Percentiles rank a stretch among this genome's conserved stretches.
Evolutionary conservation across 2,113 vertebrate genomes (phyloP).

Genomic region (Esox niger): DNA sequence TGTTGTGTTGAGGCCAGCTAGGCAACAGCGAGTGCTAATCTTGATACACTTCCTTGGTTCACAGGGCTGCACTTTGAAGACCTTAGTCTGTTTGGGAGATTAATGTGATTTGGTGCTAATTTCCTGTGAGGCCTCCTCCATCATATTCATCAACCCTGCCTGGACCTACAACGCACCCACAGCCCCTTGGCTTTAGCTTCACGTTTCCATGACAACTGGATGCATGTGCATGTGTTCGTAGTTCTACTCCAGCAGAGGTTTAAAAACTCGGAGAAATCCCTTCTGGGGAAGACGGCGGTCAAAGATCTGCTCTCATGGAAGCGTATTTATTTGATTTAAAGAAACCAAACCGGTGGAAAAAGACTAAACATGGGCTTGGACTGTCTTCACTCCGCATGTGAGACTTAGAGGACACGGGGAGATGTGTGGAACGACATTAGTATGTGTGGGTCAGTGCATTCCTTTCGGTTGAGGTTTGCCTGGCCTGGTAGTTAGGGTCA

Average conservation of each 20-base stretch:
- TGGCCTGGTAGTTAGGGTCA: slow-evolving; percentile 12
- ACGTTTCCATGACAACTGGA: slow-evolving; percentile 46
- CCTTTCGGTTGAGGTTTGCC: slow-evolving; percentile 13
- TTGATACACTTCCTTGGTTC: slow-evolving; percentile 33
- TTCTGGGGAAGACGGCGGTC: background rate
- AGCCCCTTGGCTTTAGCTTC: slow-evolving; percentile 24
- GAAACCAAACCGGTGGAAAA: no score
- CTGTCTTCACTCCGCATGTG: background rate
- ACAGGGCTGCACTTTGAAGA: slow-evolving; percentile 59
- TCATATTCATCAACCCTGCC: background rate
- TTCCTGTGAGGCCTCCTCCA: slow-evolving; percentile 27
- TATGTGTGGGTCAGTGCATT: slow-evolving; percentile 15
- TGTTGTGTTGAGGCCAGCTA: slow-evolving; percentile 13
- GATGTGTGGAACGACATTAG: background rate
- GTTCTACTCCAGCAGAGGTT: background rate
- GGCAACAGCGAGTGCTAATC: slow-evolving; percentile 46
- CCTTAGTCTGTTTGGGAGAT: slow-evolving; percentile 39
- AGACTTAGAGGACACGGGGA: background rate
- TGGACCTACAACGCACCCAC: background rate
- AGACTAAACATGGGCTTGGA: background rate
- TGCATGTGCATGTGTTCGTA: slow-evolving; percentile 9
- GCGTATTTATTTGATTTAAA: no score
- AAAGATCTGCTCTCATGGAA: no score
- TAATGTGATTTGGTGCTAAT: slow-evolving; percentile 35
- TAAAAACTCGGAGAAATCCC: background rate